Conservation (phyloP, 2,113 vertebrate genomes). For the Polyodon spathula region DNA sequence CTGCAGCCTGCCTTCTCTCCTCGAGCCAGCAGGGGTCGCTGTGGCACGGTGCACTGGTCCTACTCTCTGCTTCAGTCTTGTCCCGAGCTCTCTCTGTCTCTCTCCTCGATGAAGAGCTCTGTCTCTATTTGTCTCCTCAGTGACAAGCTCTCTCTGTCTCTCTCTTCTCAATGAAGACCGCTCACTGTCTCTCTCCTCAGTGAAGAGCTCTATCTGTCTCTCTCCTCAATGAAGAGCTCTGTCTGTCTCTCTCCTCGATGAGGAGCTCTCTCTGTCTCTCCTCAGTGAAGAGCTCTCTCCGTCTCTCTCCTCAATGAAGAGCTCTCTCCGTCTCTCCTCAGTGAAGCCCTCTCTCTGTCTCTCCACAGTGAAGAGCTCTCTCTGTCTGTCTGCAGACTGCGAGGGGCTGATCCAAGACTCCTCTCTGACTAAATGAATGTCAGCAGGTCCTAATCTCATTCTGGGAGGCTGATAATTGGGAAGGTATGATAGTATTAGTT, state of each 20-base stretch:
- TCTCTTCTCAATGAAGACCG: neutral
- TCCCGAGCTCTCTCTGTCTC: neutral
- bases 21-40: constrained; percentile 30
- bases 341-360: neutral
- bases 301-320: neutral
- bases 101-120: constrained; percentile 4
- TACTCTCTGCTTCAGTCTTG: too few species aligned
- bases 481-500: constrained; percentile 58
- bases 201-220: neutral
- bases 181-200: neutral
- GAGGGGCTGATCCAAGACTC: constrained; percentile 8
- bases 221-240: constrained; percentile 4
- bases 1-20: neutral
- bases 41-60: too few species aligned
- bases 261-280: neutral
- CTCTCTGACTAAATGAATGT: constrained; percentile 49
- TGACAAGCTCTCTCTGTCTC: neutral
- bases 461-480: constrained; percentile 45
- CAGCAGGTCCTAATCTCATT: constrained; percentile 63
- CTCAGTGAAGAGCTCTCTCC: neutral
- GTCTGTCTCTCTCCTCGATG: too few species aligned
- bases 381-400: neutral
- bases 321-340: neutral
- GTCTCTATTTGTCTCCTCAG: too few species aligned
- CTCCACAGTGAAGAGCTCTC: neutral